These are phyloP conservation scores for Sesamia nonagrioides DNA, from an alignment of 1,140 invertebrate genomes.

Conservation along the genomic window DNA sequence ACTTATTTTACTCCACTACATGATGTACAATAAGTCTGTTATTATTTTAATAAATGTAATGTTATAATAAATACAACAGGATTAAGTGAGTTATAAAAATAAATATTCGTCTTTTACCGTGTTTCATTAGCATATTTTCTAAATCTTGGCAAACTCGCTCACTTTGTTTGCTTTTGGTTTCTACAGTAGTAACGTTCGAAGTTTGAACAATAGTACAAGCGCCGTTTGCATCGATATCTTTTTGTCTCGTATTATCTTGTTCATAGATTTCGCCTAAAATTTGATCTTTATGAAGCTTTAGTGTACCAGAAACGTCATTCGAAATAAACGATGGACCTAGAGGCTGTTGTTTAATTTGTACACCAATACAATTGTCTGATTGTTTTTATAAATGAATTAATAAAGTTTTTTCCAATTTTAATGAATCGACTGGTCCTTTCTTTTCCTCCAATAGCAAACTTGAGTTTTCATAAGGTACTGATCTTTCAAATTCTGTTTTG, in stretches of 20 bases:
- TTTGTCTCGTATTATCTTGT: too few species aligned
- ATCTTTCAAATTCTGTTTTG: too few species aligned
- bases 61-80: constrained; percentile 9
- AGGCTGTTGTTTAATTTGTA: neutral
- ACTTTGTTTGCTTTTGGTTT: neutral
- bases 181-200: neutral
- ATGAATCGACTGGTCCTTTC: neutral
- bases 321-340: neutral
- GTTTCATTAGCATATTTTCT: neutral
- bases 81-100: neutral
- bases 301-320: too few species aligned
- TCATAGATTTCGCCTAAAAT: too few species aligned
- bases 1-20: neutral
- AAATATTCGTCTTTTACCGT: constrained; percentile 7
- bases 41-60: constrained; percentile 11
- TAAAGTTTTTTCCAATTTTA: neutral
- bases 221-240: too few species aligned
- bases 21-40: neutral
- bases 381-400: neutral
- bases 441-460: neutral
- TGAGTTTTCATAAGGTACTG: too few species aligned
- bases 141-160: neutral
- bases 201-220: too few species aligned
- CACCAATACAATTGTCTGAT: neutral
- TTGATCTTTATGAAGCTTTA: too few species aligned